Percentiles rank a stretch among this genome's conserved stretches.
These are phyloP conservation scores for Erinaceus europaeus DNA, from an alignment of 2,113 vertebrate genomes.

Conservation along the genomic window DNA sequence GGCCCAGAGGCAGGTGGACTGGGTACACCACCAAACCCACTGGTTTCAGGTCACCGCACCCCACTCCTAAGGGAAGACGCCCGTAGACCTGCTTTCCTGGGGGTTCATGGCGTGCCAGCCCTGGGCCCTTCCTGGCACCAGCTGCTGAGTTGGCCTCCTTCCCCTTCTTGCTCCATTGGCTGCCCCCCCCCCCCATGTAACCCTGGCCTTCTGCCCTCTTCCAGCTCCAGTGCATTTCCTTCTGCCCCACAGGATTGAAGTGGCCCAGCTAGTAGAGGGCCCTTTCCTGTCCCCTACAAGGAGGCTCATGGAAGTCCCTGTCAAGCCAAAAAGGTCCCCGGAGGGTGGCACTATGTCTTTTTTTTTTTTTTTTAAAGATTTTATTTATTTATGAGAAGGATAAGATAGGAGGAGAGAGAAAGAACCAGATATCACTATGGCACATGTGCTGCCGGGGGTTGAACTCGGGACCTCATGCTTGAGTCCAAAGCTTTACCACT, in stretches of 20 bases:
- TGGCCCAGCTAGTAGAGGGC: not conserved
- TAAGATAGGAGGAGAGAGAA: no score
- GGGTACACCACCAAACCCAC: not conserved
- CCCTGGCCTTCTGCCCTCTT: not conserved
- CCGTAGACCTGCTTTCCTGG: not conserved
- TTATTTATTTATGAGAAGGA: no score
- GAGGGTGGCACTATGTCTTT: no score
- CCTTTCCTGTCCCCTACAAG: not conserved
- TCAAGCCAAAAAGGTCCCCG: not conserved
- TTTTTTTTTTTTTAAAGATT: no score
- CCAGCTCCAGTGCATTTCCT: no score
- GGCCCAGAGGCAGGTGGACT: slow-evolving; percentile 21
- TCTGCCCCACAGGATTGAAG: no score
- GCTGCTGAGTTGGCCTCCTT: not conserved
- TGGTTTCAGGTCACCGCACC: not conserved
- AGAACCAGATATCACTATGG: no score
- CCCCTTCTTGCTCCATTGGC: not conserved
- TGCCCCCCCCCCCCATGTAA: not conserved
- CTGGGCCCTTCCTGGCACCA: not conserved
- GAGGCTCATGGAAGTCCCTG: no score
- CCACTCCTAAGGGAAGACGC: not conserved
- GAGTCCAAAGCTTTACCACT: no score
- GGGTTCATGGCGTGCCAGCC: not conserved
- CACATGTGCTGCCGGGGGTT: no score
- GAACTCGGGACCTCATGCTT: no score